Conservation (phyloP, 2,113 vertebrate species). For the Plestiodon gilberti region DNA sequence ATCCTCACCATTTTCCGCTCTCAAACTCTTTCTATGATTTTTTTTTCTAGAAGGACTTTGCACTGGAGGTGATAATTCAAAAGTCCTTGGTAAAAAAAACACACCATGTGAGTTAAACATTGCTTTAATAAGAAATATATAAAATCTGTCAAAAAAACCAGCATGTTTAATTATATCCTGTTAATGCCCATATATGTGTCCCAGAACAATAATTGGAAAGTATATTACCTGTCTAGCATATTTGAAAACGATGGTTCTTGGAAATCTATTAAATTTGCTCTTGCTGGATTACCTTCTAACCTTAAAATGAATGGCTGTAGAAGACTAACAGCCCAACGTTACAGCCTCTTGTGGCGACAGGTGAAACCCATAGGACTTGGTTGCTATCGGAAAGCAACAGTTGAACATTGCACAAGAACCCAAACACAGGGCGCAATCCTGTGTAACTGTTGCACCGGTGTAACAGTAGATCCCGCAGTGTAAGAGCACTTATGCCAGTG, state of each 20-base stretch:
- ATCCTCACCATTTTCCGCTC: not conserved
- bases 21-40: not conserved
- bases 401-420: not conserved
- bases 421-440: too few relatives aligned
- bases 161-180: not conserved
- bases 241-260: not conserved
- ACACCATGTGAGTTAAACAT: not conserved
- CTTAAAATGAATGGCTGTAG: not conserved
- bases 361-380: not conserved
- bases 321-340: not conserved
- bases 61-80: not conserved
- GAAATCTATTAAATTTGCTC: not conserved
- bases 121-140: not conserved
- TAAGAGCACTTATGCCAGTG: too few relatives aligned
- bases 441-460: too few relatives aligned
- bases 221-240: not conserved
- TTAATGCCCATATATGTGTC: not conserved
- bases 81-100: not conserved
- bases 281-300: not conserved
- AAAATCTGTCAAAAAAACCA: not conserved
- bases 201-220: not conserved
- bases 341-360: not conserved
- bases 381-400: not conserved
- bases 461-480: too few relatives aligned
- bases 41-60: not conserved